phyloP scores from a whole-genome alignment of 2,888 invertebrate genomes.

The Parnassius glacialis region DNA sequence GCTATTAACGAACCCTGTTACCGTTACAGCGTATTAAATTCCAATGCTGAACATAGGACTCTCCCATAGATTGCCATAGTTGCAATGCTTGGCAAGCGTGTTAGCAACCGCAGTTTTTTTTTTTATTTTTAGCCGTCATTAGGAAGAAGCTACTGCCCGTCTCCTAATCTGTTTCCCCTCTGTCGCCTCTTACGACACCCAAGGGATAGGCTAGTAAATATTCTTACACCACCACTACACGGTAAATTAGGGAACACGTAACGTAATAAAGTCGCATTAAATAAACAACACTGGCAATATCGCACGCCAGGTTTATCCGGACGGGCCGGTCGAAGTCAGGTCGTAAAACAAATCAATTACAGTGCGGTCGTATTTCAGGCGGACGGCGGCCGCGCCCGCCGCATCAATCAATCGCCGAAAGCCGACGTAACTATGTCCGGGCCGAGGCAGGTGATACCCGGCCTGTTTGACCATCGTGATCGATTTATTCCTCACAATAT shows the following conservation, averaged over 20 bases:
- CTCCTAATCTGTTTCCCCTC: too few species aligned
- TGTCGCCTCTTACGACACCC: too few species aligned
- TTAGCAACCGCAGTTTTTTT: too few species aligned
- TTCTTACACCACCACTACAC: too few species aligned
- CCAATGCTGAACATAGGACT: too few species aligned
- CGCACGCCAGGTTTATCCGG: not conserved
- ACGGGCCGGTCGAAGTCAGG: constrained; percentile 12
- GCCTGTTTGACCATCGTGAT: constrained; percentile 33
- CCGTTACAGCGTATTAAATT: too few species aligned
- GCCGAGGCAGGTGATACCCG: constrained; percentile 15
- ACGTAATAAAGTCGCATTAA: not conserved
- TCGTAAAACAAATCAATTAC: constrained; percentile 44
- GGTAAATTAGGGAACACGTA: not conserved
- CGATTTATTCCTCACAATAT: constrained; percentile 30
- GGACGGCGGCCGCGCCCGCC: constrained; percentile 39
- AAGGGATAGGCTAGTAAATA: too few species aligned
- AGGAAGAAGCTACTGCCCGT: too few species aligned
- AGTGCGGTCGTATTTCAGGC: constrained; percentile 20
- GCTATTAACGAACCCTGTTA: too few species aligned
- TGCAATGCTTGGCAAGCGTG: too few species aligned
- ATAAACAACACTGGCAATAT: not conserved
- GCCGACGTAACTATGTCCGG: not conserved
- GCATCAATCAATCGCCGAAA: constrained; percentile 39
- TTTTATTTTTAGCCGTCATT: too few species aligned
- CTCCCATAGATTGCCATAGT: too few species aligned